phyloP scores from a whole-genome alignment of 2,113 vertebrate genomes.

The Phalacrocorax carbo region DNA sequence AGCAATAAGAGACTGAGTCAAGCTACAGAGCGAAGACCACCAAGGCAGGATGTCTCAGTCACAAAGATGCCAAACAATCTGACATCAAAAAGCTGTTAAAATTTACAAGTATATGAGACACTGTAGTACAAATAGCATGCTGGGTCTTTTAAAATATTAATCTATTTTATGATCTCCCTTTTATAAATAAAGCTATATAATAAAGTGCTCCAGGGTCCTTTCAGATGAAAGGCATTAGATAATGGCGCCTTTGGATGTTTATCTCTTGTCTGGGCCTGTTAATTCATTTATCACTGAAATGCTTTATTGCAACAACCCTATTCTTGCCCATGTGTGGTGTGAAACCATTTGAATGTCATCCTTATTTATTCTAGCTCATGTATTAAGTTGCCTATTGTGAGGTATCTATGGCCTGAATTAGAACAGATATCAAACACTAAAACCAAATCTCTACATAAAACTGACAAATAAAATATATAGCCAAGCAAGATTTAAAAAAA shows the following conservation, averaged over 20 bases:
- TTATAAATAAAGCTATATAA: background rate
- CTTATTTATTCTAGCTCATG: conserved; percentile 32
- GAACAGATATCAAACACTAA: background rate
- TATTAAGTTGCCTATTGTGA: background rate
- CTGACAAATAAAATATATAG: conserved; percentile 15
- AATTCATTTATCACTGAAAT: conserved; percentile 3
- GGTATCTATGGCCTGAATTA: background rate
- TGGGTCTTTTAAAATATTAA: background rate
- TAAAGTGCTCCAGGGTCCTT: background rate
- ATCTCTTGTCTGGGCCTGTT: conserved; percentile 6
- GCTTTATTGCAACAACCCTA: background rate
- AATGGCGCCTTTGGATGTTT: conserved; percentile 17
- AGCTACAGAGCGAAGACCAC: background rate
- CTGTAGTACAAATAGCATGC: background rate
- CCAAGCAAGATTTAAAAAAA: background rate
- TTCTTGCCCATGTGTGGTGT: background rate
- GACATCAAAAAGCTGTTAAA: conserved; percentile 14
- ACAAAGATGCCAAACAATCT: background rate
- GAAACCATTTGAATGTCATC: conserved; percentile 5
- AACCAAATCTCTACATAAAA: background rate
- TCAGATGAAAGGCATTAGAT: conserved; percentile 24
- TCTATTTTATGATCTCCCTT: conserved; percentile 20
- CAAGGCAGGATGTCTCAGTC: background rate
- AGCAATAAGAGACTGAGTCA: background rate
- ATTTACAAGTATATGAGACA: background rate